Conservation (phyloP, 2,113 vertebrate genomes). For the human (Homo sapiens) region DNA sequence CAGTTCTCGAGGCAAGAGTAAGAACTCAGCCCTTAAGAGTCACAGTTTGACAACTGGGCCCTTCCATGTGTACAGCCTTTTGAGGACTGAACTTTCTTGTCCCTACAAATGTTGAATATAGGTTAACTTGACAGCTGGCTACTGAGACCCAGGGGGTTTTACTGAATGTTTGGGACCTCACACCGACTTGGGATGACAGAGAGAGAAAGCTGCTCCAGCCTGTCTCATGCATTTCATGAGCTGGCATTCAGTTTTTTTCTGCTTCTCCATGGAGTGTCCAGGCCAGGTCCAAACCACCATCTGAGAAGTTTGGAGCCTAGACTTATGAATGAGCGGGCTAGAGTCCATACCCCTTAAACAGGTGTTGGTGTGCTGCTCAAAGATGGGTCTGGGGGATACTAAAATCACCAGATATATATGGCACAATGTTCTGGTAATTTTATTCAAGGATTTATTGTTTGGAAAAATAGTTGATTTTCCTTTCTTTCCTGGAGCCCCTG, state of each 20-base stretch:
- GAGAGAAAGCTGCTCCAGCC: neutral
- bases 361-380: neutral
- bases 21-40: neutral
- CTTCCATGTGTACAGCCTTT: neutral
- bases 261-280: neutral
- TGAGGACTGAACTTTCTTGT: neutral
- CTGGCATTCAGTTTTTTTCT: neutral
- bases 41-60: neutral
- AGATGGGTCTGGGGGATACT: neutral
- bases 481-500: neutral
- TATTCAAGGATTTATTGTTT: constrained; percentile 32
- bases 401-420: neutral
- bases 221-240: neutral
- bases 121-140: neutral
- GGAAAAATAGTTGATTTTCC: neutral
- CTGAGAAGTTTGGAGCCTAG: neutral
- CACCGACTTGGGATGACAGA: neutral
- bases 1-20: neutral
- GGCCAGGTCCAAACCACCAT: neutral
- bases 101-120: neutral
- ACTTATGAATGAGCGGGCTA: neutral
- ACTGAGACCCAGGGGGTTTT: neutral
- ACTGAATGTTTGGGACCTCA: neutral
- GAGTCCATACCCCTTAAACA: neutral
- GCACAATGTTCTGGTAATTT: neutral